phyloP scores from a whole-genome alignment of 2,888 invertebrate genomes.

The Zeuzera pyrina region DNA sequence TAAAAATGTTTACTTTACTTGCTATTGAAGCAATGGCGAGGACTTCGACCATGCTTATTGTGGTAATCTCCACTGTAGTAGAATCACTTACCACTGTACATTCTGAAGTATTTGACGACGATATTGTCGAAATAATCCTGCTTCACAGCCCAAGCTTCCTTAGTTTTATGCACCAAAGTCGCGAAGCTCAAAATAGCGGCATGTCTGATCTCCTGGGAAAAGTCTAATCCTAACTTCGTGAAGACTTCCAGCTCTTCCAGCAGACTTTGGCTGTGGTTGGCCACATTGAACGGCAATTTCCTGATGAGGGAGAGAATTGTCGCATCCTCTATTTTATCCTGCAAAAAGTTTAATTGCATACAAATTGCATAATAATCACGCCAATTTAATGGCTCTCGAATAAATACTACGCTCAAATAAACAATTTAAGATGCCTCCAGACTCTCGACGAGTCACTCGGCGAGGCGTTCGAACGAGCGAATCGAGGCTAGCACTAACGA shows the following conservation, averaged over 20 bases:
- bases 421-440: too few species aligned
- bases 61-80: too few species aligned
- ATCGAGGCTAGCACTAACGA: too few species aligned
- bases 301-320: slow-evolving; percentile 77
- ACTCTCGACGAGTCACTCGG: too few species aligned
- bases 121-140: slow-evolving; percentile 79
- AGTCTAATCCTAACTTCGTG: slow-evolving; percentile 51
- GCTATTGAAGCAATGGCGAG: too few species aligned
- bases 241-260: slow-evolving; percentile 72
- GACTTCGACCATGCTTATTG: too few species aligned
- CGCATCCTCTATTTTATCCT: slow-evolving; percentile 74
- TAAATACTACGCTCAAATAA: too few species aligned
- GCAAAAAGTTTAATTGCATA: slow-evolving; percentile 24
- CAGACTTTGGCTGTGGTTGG: slow-evolving; percentile 61
- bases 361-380: too few species aligned
- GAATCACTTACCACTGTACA: slow-evolving; percentile 75
- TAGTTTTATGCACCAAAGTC: slow-evolving; percentile 77
- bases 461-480: too few species aligned
- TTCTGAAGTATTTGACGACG: slow-evolving; percentile 79
- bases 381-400: too few species aligned
- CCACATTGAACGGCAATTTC: slow-evolving; percentile 80
- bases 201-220: slow-evolving; percentile 70
- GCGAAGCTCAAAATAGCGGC: slow-evolving; percentile 81
- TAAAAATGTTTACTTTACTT: too few species aligned
- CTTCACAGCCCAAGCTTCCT: slow-evolving; percentile 67